Base-by-base conservation (phyloP, 2,113 vertebrate genomes). In the Pimephales promelas region DNA sequence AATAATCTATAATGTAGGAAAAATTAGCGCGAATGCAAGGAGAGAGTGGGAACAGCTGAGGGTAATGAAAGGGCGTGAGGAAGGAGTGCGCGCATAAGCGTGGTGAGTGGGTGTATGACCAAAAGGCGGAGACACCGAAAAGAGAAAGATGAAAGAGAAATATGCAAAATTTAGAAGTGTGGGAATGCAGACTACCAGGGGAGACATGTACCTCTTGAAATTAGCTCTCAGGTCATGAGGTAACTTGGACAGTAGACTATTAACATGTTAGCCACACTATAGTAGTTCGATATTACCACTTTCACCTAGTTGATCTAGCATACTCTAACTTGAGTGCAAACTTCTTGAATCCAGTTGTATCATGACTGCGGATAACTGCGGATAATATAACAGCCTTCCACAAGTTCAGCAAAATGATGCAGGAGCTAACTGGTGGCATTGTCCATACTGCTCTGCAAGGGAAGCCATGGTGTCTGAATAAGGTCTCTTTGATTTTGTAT, bases 221-320 rank as follows among this genome's bases (percentile, higher is more conserved):
- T 31, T 34, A 9, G 74, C 49, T 1, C 64, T 5, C 26, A 80
- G 4, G 45, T 47, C 45, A 47, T 47, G 45, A 47, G 76, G 83
- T 24, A 72, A 24, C n/a, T 61, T 79, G 10, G 10, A 52, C 14
- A 57, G 36, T 9, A 84, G 76, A 43, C 31, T 52, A 3, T 26
- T 64, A 1, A 79, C 83, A 34, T 84, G 83, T 18, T 64, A 80
- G 3, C 83, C 75, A 16, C 52, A 34, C 31, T 36, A n/a, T n/a
- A n/a, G 20, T 3, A 84, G 75, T 57, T 47, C 52, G 2, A 49
- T 34, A 16, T 34, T 68, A 26, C 28, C 31, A 34, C 64, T 36
- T 34, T 34, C 16, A 7, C 64, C 64, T 31, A 10, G 22, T 36
- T 68, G 64, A 68, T 68, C 31, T 26, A 18, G 64, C 64, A 68